Evolutionary conservation across 37 sponge, comb jelly and placozoan species (phyloP), one percentile per base, ranked within the genome.

Genomic region (Halisarca cf. caerulea): DNA sequence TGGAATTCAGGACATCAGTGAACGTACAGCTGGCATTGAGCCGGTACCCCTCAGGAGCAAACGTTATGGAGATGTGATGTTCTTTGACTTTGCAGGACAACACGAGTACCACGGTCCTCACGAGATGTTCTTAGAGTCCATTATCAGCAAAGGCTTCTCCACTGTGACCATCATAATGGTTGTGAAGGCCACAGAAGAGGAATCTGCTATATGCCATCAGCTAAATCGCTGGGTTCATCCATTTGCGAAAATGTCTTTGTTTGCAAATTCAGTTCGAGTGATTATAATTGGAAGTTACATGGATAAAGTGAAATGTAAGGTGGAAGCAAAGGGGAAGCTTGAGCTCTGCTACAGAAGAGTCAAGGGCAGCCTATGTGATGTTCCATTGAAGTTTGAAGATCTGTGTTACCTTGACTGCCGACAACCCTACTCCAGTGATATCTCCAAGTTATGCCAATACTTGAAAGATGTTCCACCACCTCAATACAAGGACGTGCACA

Each of bases 1-100:
- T 7, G 45, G 45, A 40, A 44, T 74, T 15, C 21, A n/a, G 32
- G 41, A 40, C 15, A 40, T 74, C 8, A 37, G 24, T 39, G 45
- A 74, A 40, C 42, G 77, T 36, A 74, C 77, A 41, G 77, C 77
- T 40, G 77, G 77, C n/a, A 74, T 74, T 23, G 77, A 74, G 41
- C 24, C 42, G 41, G 42, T 41, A 36, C 6, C 77, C 21, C 36
- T 40, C 36, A 40, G 45, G 1, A 74, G 77, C 25, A 33, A 74
- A 40, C 32, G 25, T n/a, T 74, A 74, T 41, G 77, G 77, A 74
- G 77, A 74, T 36, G 77, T 43, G 44, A 15, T 17, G 1, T 74
- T 74, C 42, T 74, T 74, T 74, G 77, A 74, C 44, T 74, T 74
- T 74, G 77, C 77, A 40, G 77, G 77, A 4, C 77, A 74, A 21